Evolutionary conservation across 2,888 invertebrate species (phyloP), one percentile per base, ranked within the genome.

Genomic region (Ariolimax columbianus): DNA sequence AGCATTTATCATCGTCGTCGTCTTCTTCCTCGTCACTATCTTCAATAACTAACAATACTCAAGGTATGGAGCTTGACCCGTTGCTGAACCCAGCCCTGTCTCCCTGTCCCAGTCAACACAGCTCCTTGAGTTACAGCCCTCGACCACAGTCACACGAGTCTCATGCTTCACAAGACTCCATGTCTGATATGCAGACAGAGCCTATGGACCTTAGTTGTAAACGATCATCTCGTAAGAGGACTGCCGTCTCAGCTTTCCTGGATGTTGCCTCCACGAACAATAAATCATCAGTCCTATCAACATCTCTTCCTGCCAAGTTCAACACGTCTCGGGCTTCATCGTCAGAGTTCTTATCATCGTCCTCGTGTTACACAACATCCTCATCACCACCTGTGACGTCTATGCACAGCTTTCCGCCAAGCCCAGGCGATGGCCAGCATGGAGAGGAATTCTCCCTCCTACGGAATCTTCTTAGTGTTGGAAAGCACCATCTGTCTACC

Each of bases 151-250:
- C 85, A 59, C 86, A 82, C 33, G 89, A 90, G 78, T 84, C 84
- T 43, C 80, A 85, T 26, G 40, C 75, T 9, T 84, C 84, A 11
- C 78, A 78, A 33, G 84, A 88, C 87, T 81, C 77, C 51, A 43
- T 59, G 30, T 78, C 83, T 14, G 87, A 87, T 77, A 38, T 84
- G 63, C 90, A 90, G 82, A 89, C 89, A 26, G 91, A 92, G 83
- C 93, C 93, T 7, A 93, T 93, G 85, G 93, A 93, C 85, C 87
- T 93, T 38, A 92, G 92, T 17, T 90, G 90, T 83, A 92, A 92
- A 87, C 72, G 36, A 68, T 77, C 59, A 63, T 81, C 59, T 23
- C 77, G 66, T 6, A 82, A 82, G 77, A 63, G 78, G 47, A 85
- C 66, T 36, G 82, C 77, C 43, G 75, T 63, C 40, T 77, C 81